phyloP scores from a whole-genome alignment of 2,797 vertebrate genomes.

The Hirundo rustica region DNA sequence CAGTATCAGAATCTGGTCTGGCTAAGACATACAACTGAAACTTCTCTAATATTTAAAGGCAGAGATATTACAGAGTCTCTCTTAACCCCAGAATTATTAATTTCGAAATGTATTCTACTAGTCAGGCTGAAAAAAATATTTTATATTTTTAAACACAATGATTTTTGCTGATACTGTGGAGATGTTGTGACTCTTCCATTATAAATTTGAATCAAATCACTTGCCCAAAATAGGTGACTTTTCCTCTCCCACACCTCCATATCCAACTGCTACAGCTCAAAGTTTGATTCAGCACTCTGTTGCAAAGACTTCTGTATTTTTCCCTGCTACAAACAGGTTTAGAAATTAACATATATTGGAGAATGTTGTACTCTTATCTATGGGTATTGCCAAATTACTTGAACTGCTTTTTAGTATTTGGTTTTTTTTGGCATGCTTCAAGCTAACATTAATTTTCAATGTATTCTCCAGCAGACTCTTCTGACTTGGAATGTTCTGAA shows the following conservation, averaged over 20 bases:
- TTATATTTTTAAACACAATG: neutral
- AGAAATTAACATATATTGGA: neutral
- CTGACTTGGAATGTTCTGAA: constrained; percentile 37
- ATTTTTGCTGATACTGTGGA: neutral
- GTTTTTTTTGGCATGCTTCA: neutral
- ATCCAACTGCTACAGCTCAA: neutral
- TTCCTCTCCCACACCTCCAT: neutral
- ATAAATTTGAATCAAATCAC: neutral
- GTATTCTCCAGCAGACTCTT: constrained; percentile 12
- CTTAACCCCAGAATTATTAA: neutral
- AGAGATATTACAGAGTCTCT: neutral
- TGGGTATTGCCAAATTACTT: neutral
- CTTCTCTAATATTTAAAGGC: neutral
- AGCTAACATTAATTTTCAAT: neutral
- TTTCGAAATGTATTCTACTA: neutral
- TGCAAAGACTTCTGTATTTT: neutral
- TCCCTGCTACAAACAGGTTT: neutral
- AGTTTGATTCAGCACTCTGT: neutral
- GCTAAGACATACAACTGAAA: neutral
- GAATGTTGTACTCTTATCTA: neutral
- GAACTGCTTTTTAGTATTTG: neutral
- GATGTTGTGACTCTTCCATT: neutral
- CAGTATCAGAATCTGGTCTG: neutral
- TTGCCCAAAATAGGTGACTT: neutral
- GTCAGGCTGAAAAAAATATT: neutral